Evolutionary conservation across 1,140 invertebrate genomes (phyloP).

Genomic region (Apolygus lucorum): DNA sequence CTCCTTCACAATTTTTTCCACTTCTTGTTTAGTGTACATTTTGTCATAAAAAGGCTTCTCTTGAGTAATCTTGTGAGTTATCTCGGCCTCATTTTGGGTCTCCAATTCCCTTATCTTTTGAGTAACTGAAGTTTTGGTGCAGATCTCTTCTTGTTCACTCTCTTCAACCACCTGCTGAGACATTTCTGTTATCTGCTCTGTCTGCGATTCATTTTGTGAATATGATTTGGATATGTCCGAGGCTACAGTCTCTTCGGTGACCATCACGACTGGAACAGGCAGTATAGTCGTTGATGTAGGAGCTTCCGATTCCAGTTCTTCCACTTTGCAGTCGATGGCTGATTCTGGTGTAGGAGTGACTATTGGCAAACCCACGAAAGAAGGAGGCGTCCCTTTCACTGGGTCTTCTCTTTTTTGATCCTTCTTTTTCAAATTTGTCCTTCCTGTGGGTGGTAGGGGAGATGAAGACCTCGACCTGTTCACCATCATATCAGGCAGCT

Average conservation of each 20-base stretch:
- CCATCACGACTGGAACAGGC: neutral
- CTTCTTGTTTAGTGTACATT: constrained; percentile 28
- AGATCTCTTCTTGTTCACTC: neutral
- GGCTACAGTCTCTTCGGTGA: neutral
- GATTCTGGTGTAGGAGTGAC: neutral
- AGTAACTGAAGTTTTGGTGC: neutral
- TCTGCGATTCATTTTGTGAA: neutral
- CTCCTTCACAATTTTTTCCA: constrained; percentile 28
- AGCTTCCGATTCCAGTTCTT: neutral
- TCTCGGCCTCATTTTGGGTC: neutral
- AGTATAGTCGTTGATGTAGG: too few species aligned
- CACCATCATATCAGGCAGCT: constrained; percentile 22
- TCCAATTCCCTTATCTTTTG: neutral
- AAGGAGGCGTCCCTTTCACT: neutral
- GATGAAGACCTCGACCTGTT: constrained; percentile 19
- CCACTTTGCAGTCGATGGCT: constrained; percentile 7
- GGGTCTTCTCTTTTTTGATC: constrained; percentile 18
- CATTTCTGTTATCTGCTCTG: neutral
- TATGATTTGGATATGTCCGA: too few species aligned
- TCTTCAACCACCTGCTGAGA: neutral
- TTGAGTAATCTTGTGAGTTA: neutral
- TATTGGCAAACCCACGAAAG: constrained; percentile 2
- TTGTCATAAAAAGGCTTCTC: constrained; percentile 15
- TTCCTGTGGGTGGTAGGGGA: constrained; percentile 15
- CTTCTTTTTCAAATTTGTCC: constrained; percentile 1